Evolutionary conservation across 2,888 invertebrate species (phyloP), one percentile per base, ranked within the genome.

Genomic region (Drosophila neoperkinsi): DNA sequence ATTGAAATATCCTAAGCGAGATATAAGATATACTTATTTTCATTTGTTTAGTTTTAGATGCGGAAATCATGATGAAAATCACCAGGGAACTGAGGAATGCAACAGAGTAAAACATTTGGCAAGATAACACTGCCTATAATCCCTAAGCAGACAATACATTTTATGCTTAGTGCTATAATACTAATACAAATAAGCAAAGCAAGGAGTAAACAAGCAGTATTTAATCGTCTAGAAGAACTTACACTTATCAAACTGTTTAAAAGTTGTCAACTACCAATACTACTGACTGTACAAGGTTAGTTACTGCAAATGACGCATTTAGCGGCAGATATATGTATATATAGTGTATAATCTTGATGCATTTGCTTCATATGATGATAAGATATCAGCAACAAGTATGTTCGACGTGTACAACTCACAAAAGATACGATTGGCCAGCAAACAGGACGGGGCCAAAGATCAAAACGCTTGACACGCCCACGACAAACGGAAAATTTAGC

Each of bases 341-440:
- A 13, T 33, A 4, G 36, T 18, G 28, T 36, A 28, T 36, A 36
- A 63, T 60, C 18, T 41, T 31, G 11, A 21, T 60, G 73, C 61
- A 69, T 11, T 68, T 43, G 50, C 28, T 21, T 13, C 21, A 31
- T 36, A 30, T 43, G 53, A 9, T 11, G 69, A 70, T 70, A 49
- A 70, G 74, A 70, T 70, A 70, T 61, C n/a, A 43, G 31, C 28
- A 18, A 36, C 18, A 57, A 46, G 5, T 13, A 30, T 16, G 28
- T 43, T 57, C n/a, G n/a, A 61, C 49, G 38, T 51, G 21, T 16
- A 51, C 58, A n/a, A 43, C 30, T 52, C 28, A 28, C 16, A 31
- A 41, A 38, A 46, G 31, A 55, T 61, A 41, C n/a, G 4, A 33
- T 31, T 46, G 49, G 41, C 18, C 31, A 16, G 11, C 21, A 55